Base-by-base conservation (phyloP, 2,797 vertebrate species). In the Cynopterus sphinx region DNA sequence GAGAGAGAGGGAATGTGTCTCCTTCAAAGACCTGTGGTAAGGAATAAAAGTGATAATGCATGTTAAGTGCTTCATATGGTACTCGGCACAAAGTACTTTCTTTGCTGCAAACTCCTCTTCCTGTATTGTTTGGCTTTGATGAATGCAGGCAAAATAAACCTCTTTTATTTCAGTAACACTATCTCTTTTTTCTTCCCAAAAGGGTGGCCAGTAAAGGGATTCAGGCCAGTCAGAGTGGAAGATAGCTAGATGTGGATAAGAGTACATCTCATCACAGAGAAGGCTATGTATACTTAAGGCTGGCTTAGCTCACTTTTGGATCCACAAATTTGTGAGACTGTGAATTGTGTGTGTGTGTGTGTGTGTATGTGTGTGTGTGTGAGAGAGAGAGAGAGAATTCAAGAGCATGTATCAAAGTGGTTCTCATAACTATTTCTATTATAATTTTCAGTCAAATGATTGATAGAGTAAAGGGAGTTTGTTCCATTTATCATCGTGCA, bases 381-480 rank as follows among this genome's bases (percentile, higher is more conserved):
- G 59, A 46, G 16, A 41, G 7, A 71, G 39, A 41, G 10, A 46
- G 24, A 61, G 31, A 65, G 9, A 74, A 85, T 74, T 91, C 22
- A 85, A 55, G 74, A 86, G 75, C 43, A 86, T 43, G 13, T 41
- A 86, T 67, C 67, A 91, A 95, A 57, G 39, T 71, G 17, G 33
- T 75, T 74, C 49, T 81, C 4, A 68, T 68, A 6, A 88, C n/a
- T 79, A 41, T 57, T 87, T 95, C 17, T 87, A 88, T 61, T 46
- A 90, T 22, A 78, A 87, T 94, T 79, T 88, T 84, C 51, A 53
- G 43, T 28, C 57, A 91, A 68, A 75, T 68, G 26, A 89, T n/a
- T 74, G 36, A 86, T 46, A 33, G 17, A 86, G 77, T 61, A 81
- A 88, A 15, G 9, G 36, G 24, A 88, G 85, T 63, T 73, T 73